These are phyloP conservation scores for Hirudinaria manillensis DNA, from an alignment of 2,888 invertebrate species.

Conservation along the genomic window DNA sequence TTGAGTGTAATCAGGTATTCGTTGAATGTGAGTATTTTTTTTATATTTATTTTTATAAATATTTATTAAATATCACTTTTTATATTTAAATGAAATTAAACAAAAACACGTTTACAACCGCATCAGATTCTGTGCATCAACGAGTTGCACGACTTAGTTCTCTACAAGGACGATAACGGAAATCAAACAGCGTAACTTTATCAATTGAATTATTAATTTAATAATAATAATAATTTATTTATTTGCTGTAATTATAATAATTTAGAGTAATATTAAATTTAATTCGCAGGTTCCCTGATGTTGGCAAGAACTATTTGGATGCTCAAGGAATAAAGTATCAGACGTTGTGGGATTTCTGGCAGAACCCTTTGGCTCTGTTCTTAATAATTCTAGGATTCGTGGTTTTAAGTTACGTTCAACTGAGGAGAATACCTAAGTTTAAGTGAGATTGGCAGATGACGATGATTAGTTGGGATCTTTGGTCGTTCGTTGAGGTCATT, in stretches of 20 bases:
- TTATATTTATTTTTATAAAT: neutral
- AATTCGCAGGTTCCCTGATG: conserved; percentile 15
- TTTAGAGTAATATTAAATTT: neutral
- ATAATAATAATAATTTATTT: neutral
- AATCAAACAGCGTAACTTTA: conserved; percentile 1
- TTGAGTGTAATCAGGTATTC: conserved; percentile 50
- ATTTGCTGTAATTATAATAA: neutral
- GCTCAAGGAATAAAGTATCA: conserved; percentile 37
- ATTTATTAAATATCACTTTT: neutral
- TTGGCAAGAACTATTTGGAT: conserved; percentile 24
- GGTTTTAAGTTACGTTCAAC: conserved; percentile 48
- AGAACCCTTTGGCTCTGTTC: conserved; percentile 47
- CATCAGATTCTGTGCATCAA: conserved; percentile 34
- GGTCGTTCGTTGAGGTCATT: too few species aligned
- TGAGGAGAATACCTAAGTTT: conserved; percentile 45
- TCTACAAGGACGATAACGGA: conserved; percentile 15
- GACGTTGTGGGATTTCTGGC: conserved; percentile 50
- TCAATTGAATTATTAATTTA: neutral
- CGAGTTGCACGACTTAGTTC: conserved; percentile 34
- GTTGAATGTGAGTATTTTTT: conserved; percentile 39
- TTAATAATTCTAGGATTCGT: conserved; percentile 44
- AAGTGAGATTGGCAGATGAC: conserved; percentile 27
- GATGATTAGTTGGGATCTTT: too few species aligned
- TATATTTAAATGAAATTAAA: too few species aligned
- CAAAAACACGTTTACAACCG: too few species aligned